Base-by-base conservation (phyloP, 2,888 invertebrate species). In the Drosophila buzzatii region DNA sequence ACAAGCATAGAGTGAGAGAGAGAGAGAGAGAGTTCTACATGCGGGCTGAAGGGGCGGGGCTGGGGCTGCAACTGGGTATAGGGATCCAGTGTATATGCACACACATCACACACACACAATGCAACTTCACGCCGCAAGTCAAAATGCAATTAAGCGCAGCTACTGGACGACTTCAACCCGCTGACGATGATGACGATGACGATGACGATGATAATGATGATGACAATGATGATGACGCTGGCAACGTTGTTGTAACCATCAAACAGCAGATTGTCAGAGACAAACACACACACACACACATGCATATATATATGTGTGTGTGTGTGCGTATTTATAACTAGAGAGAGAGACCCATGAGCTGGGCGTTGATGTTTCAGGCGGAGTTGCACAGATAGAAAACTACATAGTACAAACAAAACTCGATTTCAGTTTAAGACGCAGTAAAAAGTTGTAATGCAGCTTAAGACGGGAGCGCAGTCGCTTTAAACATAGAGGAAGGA, bases 381-480 rank as follows among this genome's bases (percentile, higher is more conserved):
- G 89, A 90, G 90, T 89, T 87, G 85, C 77, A 76, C 81, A 88
- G 76, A 89, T 87, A 80, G 82, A 87, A 87, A 89, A 87, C 81
- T 77, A 74, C 72, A 85, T 66, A 64, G 75, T 68, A 66, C 63
- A 79, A 79, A 89, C 72, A 79, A 90, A 89, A 90, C 88, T 88
- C 87, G 90, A 90, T 90, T 88, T 90, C 90, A 90, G 90, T 90
- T 89, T 89, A 89, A 89, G 88, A 89, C 88, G 88, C 90, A 89
- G 89, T 89, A 89, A 89, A 89, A 89, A 89, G 89, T 87, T 80
- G 88, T 89, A 90, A 90, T 90, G 90, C 87, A 87, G 87, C 90
- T 88, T 86, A 89, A 86, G 89, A 88, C 88, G 85, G 89, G 81
- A 82, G 89, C 89, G 83, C 88, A 85, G 89, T 71, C 85, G 82